Conservation (phyloP, 2,888 invertebrate species). For the Lasius platythorax region DNA sequence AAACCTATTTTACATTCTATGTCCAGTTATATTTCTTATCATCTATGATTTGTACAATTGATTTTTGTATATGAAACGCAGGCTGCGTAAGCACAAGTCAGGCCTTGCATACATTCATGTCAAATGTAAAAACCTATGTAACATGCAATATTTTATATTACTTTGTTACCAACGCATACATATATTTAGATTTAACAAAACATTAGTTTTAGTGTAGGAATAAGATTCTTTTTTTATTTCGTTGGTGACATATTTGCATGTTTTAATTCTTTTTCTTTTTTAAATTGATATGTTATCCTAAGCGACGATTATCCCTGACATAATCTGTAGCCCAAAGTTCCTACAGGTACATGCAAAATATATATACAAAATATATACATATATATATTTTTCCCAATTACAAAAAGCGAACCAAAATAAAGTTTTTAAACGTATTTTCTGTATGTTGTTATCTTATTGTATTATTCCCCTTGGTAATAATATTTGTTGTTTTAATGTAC, state of each 20-base stretch:
- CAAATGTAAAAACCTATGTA: conserved; percentile 68
- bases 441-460: background rate
- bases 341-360: conserved; percentile 83
- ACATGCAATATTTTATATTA: conserved; percentile 83
- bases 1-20: background rate
- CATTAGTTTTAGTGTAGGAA: conserved; percentile 78
- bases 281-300: conserved; percentile 73
- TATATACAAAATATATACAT: background rate
- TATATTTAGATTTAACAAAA: conserved; percentile 76
- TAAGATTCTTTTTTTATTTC: conserved; percentile 72
- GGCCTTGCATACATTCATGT: conserved; percentile 53
- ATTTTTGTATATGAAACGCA: conserved; percentile 3
- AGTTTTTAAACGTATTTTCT: conserved; percentile 80
- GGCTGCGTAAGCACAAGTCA: background rate
- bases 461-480: background rate
- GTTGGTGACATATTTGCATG: conserved; percentile 71
- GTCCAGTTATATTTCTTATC: conserved; percentile 23
- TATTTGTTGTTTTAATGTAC: background rate
- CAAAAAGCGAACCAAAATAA: conserved; percentile 84
- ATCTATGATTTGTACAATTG: conserved; percentile 2
- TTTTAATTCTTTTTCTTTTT: conserved; percentile 58
- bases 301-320: conserved; percentile 77
- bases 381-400: conserved; percentile 83
- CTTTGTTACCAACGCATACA: conserved; percentile 84
- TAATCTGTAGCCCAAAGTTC: conserved; percentile 85